Evolutionary conservation across 2,888 invertebrate species (phyloP), one percentile per base, ranked within the genome.

Genomic region (Heliconius ismenius): DNA sequence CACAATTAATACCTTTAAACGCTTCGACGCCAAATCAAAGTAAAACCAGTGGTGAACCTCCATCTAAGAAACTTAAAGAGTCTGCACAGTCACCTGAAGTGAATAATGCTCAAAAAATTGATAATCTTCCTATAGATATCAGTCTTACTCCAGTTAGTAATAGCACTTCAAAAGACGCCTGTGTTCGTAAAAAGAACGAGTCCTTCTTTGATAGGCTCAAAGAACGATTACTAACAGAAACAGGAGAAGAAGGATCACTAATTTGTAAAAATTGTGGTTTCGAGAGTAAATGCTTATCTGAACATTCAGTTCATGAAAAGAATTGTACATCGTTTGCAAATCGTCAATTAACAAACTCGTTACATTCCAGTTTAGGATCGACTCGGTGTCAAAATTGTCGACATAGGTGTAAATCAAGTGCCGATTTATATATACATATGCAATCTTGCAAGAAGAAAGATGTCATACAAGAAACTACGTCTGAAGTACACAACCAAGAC

Each of bases 331-430:
- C 91, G 78, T 89, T 94, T 60, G 84, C 94, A 63, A 95, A 93
- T 86, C 87, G 90, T 78, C 83, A 86, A 64, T 83, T 87, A 74
- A 80, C 90, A 68, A 93, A 89, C 81, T 87, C 94, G 11, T 85
- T 94, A 58, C 90, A 92, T 79, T 88, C 94, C 68, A 95, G 92
- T 82, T 89, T 95, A 83, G 95, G 96, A 80, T 97, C 97, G 21
- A 97, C 97, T 73, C 95, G 98, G 78, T 98, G 98, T 87, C 97
- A 97, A 89, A 96, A 96, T 87, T 98, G 98, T 88, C 95, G 98
- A 81, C 97, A 97, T 88, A 95, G 98, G 79, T 98, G 98, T 90
- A 98, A 98, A 91, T 97, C 97, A 39, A 97, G 97, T 83, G 95
- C 96, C 6, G 98, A 98, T 90, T 94, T 98, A 70, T 94, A 96